Conservation (phyloP, 2,797 vertebrate species). For the Hyperoplus lanceolatus region DNA sequence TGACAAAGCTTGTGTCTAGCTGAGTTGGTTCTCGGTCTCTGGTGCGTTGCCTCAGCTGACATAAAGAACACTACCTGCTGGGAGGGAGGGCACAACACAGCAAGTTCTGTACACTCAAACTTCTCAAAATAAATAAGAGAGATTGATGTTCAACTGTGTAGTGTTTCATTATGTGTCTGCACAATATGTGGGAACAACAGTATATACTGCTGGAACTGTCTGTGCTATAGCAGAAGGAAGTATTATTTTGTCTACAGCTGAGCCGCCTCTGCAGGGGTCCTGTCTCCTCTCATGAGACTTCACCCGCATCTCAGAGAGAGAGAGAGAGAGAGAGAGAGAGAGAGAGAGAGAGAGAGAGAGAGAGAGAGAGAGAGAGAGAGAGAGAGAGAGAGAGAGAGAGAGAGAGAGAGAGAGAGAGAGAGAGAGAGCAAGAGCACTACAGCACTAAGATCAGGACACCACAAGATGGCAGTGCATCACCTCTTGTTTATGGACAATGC, state of each 20-base stretch:
- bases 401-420: not conserved
- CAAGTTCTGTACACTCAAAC: conserved; percentile 27
- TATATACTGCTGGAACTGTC: not conserved
- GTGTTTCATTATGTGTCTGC: not conserved
- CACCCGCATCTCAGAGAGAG: conserved; percentile 32
- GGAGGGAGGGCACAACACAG: conserved; percentile 48
- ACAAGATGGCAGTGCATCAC: conserved; percentile 78
- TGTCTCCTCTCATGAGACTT: conserved; percentile 37
- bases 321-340: not conserved
- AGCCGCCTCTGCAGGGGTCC: conserved; percentile 46
- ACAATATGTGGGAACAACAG: conserved; percentile 4
- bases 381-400: not conserved
- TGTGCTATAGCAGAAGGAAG: conserved; percentile 27
- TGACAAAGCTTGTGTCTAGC: conserved; percentile 22
- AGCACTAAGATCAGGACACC: conserved; percentile 43
- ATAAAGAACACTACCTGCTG: conserved; percentile 46
- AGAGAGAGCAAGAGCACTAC: not conserved
- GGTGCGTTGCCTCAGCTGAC: conserved; percentile 36
- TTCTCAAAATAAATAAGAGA: conserved; percentile 4
- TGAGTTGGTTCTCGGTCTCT: conserved; percentile 40
- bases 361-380: not conserved
- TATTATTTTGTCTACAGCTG: conserved; percentile 29
- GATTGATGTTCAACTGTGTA: not conserved
- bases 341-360: not conserved
- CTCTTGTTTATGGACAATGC: conserved; percentile 37